phyloP scores from a whole-genome alignment of 1,140 invertebrate genomes.

The Bombus waltoni region DNA sequence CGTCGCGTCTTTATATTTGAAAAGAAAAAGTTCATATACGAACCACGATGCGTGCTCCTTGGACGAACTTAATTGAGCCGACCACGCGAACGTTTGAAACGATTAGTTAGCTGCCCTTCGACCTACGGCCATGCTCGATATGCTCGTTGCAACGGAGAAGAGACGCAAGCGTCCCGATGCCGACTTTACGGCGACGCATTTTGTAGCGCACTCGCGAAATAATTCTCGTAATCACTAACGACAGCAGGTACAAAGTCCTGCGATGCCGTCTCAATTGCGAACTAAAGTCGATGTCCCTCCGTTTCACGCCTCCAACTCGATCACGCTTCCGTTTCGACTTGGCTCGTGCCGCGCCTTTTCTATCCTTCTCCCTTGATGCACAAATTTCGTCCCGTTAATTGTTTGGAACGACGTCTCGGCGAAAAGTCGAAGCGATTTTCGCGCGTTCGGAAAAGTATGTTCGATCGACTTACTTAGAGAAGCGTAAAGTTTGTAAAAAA shows the following conservation, averaged over 20 bases:
- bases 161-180: slow-evolving; percentile 65
- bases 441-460: too few relatives aligned
- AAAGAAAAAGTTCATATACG: not conserved
- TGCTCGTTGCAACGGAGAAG: not conserved
- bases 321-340: not conserved
- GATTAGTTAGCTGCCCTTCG: slow-evolving; percentile 38
- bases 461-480: too few relatives aligned
- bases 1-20: too few relatives aligned
- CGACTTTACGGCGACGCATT: slow-evolving; percentile 72
- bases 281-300: not conserved
- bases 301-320: slow-evolving; percentile 5
- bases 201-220: slow-evolving; percentile 60
- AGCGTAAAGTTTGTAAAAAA: too few relatives aligned
- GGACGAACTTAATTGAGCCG: not conserved
- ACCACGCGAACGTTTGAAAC: not conserved
- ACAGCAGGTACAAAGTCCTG: not conserved
- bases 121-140: slow-evolving; percentile 5
- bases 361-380: not conserved
- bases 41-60: slow-evolving; percentile 7
- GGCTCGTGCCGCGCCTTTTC: not conserved
- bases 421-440: too few relatives aligned
- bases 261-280: too few relatives aligned
- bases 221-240: slow-evolving; percentile 30
- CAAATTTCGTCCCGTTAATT: too few relatives aligned
- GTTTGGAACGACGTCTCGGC: too few relatives aligned